Evolutionary conservation across 1,140 invertebrate species (phyloP), one percentile per base, ranked within the genome.

Genomic region (Cheumatopsyche charites): DNA sequence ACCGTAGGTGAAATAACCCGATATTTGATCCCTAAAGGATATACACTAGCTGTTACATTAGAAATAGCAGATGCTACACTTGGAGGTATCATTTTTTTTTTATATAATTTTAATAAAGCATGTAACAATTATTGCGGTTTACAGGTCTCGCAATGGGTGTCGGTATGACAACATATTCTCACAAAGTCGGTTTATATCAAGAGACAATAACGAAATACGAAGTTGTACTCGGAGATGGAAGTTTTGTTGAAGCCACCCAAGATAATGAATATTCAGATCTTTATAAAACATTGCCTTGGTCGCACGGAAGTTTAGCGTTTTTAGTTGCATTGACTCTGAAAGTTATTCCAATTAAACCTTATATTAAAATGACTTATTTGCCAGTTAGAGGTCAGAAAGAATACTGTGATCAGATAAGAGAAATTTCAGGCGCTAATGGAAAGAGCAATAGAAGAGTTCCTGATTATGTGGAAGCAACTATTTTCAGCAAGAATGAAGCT

Each of bases 231-330:
- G 85, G 89, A 55, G 90, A 92, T 81, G 93, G 91, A 0, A 88
- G 86, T 77, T 77, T 92, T 7, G 85, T 92, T 6, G 89, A 82
- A 68, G 93, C 92, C 72, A 88, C 88, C n/a, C 86, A 89, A 77
- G 87, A 89, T 86, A 86, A 89, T 72, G 86, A 90, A 72, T 86
- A 93, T 78, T 77, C 87, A 9, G 91, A 94, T 73, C 78, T 94
- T 1, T 95, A 90, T 80, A 89, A 91, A 81, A 81, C 91, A 1
- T 81, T 94, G 6, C 92, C 92, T 9, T 94, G 92, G 93, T 93
- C 91, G 0, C 92, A 95, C 80, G 93, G 93, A 11, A 94, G 92
- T 12, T 79, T 94, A 5, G 92, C 92, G 1, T 92, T 94, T 78
- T 82, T 94, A 0, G 91, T 92, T 0, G 88, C 91, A 0, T 88